A percentile compares a stretch with the other conserved stretches of the same genome.
These are phyloP conservation scores for Malurus alboscapulatus DNA, from an alignment of 2,113 vertebrate genomes.

Conservation along the genomic window DNA sequence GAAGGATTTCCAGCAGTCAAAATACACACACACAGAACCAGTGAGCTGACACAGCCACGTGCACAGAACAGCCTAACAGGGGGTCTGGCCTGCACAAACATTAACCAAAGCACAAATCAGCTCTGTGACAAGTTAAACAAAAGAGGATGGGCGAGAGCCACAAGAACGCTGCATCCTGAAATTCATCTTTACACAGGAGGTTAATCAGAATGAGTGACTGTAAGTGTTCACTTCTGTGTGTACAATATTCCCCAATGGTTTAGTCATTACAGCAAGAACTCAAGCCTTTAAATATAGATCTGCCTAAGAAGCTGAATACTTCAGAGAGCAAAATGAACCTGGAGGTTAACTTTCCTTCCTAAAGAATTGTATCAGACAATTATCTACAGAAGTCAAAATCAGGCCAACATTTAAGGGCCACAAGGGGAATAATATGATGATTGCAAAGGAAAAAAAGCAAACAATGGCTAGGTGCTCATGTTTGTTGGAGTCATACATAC, in stretches of 20 bases:
- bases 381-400: slow-evolving; percentile 41
- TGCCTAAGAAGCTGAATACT: slow-evolving; percentile 1
- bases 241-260: not conserved
- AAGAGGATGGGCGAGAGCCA: not conserved
- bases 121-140: not conserved
- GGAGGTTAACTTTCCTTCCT: not conserved
- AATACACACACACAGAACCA: not conserved
- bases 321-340: slow-evolving; percentile 22
- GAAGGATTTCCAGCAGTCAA: not conserved
- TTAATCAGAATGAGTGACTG: not conserved
- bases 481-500: slow-evolving; percentile 1
- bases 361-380: slow-evolving; percentile 1
- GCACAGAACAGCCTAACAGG: not conserved
- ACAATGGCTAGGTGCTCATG: not conserved
- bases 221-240: not conserved
- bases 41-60: not conserved
- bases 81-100: not conserved
- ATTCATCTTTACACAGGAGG: not conserved
- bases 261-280: not conserved
- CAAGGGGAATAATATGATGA: not conserved
- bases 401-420: slow-evolving; percentile 15
- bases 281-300: not conserved
- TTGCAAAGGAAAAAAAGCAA: slow-evolving; percentile 9
- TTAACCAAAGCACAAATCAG: not conserved
- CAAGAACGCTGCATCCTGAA: not conserved